phyloP scores from a whole-genome alignment of 2,113 vertebrate species.

The Toxotes jaculatrix region DNA sequence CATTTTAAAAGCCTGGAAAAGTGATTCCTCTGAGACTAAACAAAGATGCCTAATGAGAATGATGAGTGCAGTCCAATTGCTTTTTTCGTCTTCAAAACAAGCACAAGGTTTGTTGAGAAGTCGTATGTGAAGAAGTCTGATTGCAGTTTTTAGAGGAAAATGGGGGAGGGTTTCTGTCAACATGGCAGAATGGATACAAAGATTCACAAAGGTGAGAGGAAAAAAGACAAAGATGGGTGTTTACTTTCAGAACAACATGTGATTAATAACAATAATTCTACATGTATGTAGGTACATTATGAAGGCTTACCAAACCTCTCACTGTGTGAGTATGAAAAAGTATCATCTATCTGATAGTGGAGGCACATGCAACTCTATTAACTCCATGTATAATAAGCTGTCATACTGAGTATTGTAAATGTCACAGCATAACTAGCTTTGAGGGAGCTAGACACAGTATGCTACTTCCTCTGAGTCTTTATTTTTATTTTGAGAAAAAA shows the following conservation, averaged over 20 bases:
- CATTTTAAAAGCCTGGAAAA: slow-evolving; percentile 66
- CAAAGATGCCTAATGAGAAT: slow-evolving; percentile 67
- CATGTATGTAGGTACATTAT: background rate
- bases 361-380: background rate
- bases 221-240: no score
- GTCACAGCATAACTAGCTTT: background rate
- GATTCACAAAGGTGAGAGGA: no score
- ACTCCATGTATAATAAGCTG: background rate
- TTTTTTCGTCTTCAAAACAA: slow-evolving; percentile 54
- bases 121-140: background rate
- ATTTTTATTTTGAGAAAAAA: background rate
- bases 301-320: background rate
- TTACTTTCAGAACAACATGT: background rate
- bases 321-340: background rate
- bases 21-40: slow-evolving; percentile 64
- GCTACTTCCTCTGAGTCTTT: background rate
- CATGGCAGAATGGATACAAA: background rate
- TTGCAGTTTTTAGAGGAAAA: slow-evolving; percentile 8
- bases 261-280: background rate
- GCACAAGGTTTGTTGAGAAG: slow-evolving; percentile 37
- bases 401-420: background rate
- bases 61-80: slow-evolving; percentile 35
- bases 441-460: background rate
- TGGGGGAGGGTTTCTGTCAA: slow-evolving; percentile 9
- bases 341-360: background rate